A percentile compares a stretch with the other conserved stretches of the same genome.
phyloP scores from a whole-genome alignment of 2,888 invertebrate genomes.

The Melipona beecheii region DNA sequence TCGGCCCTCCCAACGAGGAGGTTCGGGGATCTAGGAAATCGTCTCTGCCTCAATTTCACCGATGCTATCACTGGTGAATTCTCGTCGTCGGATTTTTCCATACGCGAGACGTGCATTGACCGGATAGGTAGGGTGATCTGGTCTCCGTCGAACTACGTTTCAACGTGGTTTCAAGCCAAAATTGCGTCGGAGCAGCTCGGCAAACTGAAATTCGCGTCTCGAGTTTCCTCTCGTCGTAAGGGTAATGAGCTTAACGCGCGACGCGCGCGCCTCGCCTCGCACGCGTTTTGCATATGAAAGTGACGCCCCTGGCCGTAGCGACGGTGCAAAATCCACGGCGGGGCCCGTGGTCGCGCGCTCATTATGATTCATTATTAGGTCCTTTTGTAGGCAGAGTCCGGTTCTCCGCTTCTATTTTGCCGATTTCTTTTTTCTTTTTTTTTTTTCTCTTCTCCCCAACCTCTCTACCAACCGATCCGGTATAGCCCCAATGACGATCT shows the following conservation, averaged over 20 bases:
- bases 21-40: slow-evolving; percentile 44
- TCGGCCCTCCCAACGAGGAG: slow-evolving; percentile 32
- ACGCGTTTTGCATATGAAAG: slow-evolving; percentile 77
- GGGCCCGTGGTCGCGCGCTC: slow-evolving; percentile 68
- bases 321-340: slow-evolving; percentile 64
- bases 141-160: not conserved
- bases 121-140: too few relatives aligned
- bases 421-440: slow-evolving; percentile 60
- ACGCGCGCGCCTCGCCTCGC: slow-evolving; percentile 42
- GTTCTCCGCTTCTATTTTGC: slow-evolving; percentile 74
- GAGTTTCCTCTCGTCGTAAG: slow-evolving; percentile 41
- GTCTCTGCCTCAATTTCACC: slow-evolving; percentile 43
- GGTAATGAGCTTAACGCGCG: slow-evolving; percentile 64
- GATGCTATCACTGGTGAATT: slow-evolving; percentile 36
- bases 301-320: slow-evolving; percentile 63
- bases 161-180: not conserved
- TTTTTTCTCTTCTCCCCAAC: slow-evolving; percentile 25
- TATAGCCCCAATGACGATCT: slow-evolving; percentile 29
- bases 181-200: not conserved
- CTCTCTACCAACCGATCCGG: slow-evolving; percentile 46
- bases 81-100: not conserved
- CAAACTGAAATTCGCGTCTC: slow-evolving; percentile 21
- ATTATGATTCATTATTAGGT: slow-evolving; percentile 80
- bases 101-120: not conserved
- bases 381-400: slow-evolving; percentile 77